Conservation (phyloP, 2,888 invertebrate genomes). For the Brachypalpus laphriformis region DNA sequence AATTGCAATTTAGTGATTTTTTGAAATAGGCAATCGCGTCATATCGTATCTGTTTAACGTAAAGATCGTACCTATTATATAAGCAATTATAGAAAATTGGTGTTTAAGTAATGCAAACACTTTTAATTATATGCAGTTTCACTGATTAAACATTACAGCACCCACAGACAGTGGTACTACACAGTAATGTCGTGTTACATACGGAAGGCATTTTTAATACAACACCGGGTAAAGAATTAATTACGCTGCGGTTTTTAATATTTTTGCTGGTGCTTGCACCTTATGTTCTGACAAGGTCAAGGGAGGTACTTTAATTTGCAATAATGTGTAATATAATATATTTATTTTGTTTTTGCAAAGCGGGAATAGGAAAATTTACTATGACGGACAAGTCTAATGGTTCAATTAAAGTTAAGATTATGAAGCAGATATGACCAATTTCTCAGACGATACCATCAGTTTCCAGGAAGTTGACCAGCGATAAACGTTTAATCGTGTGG, state of each 20-base stretch:
- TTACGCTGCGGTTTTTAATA: not conserved
- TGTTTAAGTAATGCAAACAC: not conserved
- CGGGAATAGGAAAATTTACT: too few species aligned
- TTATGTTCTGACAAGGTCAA: conserved; percentile 25
- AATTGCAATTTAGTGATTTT: conserved; percentile 7
- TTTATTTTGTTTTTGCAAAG: too few species aligned
- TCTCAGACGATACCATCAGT: too few species aligned
- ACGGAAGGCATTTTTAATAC: conserved; percentile 21
- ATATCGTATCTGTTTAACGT: not conserved
- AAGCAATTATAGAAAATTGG: conserved; percentile 11
- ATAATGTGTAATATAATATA: not conserved
- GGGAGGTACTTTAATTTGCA: not conserved
- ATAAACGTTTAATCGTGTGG: too few species aligned
- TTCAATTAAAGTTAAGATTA: too few species aligned
- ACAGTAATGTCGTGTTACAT: not conserved
- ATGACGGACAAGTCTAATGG: too few species aligned
- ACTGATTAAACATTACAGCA: not conserved
- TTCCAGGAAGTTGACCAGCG: too few species aligned
- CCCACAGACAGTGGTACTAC: not conserved
- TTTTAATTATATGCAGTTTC: conserved; percentile 7
- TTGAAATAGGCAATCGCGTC: not conserved
- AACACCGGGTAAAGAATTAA: conserved; percentile 6
- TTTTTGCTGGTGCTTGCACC: not conserved
- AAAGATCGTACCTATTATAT: not conserved
- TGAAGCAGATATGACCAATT: too few species aligned